Evolutionary conservation across 1,140 invertebrate species (phyloP).

Genomic region (Centruroides vittatus): DNA sequence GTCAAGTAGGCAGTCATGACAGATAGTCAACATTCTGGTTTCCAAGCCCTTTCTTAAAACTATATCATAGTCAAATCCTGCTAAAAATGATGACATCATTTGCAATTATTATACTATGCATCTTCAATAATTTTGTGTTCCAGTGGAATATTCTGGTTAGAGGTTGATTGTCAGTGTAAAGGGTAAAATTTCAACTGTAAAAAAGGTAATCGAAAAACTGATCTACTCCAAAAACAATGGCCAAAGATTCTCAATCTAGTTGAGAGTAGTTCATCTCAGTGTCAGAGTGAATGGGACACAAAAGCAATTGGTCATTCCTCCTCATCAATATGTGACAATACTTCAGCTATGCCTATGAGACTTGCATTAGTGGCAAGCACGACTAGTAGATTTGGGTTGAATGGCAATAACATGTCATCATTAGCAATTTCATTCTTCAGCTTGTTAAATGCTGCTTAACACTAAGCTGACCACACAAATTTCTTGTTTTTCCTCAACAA

Average conservation of each 20-base stretch:
- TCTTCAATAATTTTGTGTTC: background rate
- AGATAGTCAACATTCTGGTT: background rate
- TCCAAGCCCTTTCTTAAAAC: background rate
- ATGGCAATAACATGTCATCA: constrained; percentile 24
- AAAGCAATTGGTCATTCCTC: constrained; percentile 31
- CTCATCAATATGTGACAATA: constrained; percentile 31
- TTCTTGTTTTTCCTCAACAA: constrained; percentile 16
- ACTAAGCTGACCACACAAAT: constrained; percentile 20
- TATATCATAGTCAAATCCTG: background rate
- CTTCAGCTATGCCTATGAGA: constrained; percentile 29
- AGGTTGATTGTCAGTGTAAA: background rate
- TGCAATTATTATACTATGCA: constrained; percentile 1
- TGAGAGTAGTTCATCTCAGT: constrained; percentile 31
- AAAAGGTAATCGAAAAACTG: constrained; percentile 39
- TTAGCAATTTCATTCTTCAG: constrained; percentile 17
- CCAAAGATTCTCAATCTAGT: constrained; percentile 34
- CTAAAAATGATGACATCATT: too few species aligned
- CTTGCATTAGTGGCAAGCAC: constrained; percentile 31
- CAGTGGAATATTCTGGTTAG: constrained; percentile 1
- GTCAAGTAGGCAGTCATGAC: background rate
- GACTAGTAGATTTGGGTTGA: constrained; percentile 32
- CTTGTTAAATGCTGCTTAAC: constrained; percentile 20
- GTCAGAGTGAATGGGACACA: constrained; percentile 30
- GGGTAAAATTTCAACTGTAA: constrained; percentile 22
- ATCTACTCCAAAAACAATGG: constrained; percentile 34